Evolutionary conservation across 1,140 invertebrate genomes (phyloP), one percentile per base, ranked within the genome.

Genomic region (Neocloeon triangulifer): DNA sequence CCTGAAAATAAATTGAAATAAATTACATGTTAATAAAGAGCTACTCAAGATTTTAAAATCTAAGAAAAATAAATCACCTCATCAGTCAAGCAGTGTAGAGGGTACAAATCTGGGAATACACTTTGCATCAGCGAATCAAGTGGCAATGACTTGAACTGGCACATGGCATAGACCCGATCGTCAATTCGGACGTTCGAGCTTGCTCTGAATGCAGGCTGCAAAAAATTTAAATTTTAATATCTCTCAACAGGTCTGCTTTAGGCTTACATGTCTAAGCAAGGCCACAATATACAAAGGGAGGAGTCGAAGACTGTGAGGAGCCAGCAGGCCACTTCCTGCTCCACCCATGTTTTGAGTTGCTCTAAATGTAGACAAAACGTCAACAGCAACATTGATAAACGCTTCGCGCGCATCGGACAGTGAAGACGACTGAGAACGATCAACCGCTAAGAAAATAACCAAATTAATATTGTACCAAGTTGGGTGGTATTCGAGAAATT

Each of bases 321-420:
- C 69, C 33, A 77, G 52, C 10, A 98, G 61, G 33, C 73, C 71
- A 10, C 62, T 48, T n/a, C n/a, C n/a, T 26, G 47, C 46, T 22
- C 55, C 49, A 33, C 62, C 61, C 4, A 52, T 52, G 21, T 69
- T 62, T 47, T 80, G 66, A 17, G 68, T 62, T 20, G 70, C 41
- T 46, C 74, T 73, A 50, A 78, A 96, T 4, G 86, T 71, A 29
- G 69, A 69, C 17, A 97, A 55, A 37, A 82, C 69, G 59, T 99
- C 94, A 26, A 92, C 68, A 3, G 76, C 82, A 22, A 86, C 89
- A 58, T 95, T 96, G 25, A 94, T 80, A 34, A 98, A 66, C 7
- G 91, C 94, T 55, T 99, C 94, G 29, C 88, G 60, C 3, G 92
- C 92, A 57, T 98, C 92, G 3, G 69, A 65, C 41, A 97, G 53